Conservation (phyloP, 2,797 vertebrate species). For the Anguilla anguilla region DNA sequence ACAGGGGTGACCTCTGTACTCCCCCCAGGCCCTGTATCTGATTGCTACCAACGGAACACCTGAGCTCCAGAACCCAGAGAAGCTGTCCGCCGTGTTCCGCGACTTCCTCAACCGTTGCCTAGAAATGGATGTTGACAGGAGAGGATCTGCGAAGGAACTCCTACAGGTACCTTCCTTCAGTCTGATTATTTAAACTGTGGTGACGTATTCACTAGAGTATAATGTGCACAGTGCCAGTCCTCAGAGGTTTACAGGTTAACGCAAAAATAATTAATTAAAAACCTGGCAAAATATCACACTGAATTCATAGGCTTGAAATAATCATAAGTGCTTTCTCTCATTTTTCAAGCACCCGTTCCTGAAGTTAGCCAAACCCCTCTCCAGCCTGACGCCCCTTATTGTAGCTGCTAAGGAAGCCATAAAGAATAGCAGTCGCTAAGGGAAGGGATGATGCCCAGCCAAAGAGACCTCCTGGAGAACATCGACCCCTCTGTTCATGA, state of each 20-base stretch:
- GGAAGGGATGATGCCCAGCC: constrained; percentile 33
- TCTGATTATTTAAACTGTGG: background rate
- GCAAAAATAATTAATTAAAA: background rate
- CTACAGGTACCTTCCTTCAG: constrained; percentile 73
- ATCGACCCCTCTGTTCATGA: constrained; percentile 41
- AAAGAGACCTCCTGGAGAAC: constrained; percentile 30
- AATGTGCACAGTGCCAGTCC: background rate
- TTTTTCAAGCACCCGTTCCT: constrained; percentile 85
- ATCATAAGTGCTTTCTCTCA: constrained; percentile 27
- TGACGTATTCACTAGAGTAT: background rate
- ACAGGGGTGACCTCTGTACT: background rate
- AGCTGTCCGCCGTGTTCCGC: constrained; percentile 83
- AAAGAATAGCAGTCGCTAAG: constrained; percentile 93
- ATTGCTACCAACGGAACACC: constrained; percentile 89
- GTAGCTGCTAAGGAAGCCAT: constrained; percentile 89
- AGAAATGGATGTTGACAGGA: constrained; percentile 88
- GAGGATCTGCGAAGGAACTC: constrained; percentile 86
- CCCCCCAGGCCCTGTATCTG: constrained; percentile 82
- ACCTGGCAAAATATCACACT: background rate
- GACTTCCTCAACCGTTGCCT: constrained; percentile 89
- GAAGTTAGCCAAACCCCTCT: constrained; percentile 90
- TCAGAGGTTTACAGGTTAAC: background rate
- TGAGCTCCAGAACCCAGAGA: constrained; percentile 88
- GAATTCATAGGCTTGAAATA: background rate
- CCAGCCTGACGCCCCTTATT: constrained; percentile 88